A percentile compares a stretch with the other conserved stretches of the same genome.
phyloP scores from a whole-genome alignment of 2,888 invertebrate genomes.

The Galerucella calmariensis region DNA sequence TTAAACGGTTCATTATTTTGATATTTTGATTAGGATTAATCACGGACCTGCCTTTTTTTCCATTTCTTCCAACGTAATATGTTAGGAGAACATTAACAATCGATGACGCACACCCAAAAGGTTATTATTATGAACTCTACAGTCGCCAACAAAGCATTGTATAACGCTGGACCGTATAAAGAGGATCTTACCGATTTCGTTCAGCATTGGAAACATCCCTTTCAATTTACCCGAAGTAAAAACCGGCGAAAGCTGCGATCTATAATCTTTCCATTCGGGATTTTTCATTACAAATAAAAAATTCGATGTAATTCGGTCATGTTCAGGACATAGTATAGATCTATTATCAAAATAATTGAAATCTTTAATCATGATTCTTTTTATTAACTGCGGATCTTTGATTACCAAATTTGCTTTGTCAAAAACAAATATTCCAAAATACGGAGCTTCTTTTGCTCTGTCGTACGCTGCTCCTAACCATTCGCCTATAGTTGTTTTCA shows the following conservation, averaged over 20 bases:
- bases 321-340: slow-evolving; percentile 57
- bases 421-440: slow-evolving; percentile 48
- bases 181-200: slow-evolving; percentile 50
- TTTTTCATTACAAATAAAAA: slow-evolving; percentile 65
- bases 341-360: slow-evolving; percentile 65
- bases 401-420: slow-evolving; percentile 66
- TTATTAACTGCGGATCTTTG: slow-evolving; percentile 65
- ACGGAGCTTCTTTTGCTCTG: slow-evolving; percentile 38
- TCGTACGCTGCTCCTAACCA: slow-evolving; percentile 37
- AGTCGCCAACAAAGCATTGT: slow-evolving; percentile 44
- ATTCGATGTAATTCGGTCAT: slow-evolving; percentile 63
- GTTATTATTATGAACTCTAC: no score
- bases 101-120: no score
- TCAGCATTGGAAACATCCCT: slow-evolving; percentile 66
- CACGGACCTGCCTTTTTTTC: no score
- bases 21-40: no score
- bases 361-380: slow-evolving; percentile 65
- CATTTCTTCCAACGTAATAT: no score
- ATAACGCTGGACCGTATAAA: not conserved
- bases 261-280: slow-evolving; percentile 67
- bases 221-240: slow-evolving; percentile 70
- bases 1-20: no score
- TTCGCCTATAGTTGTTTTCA: slow-evolving; percentile 41
- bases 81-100: no score
- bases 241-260: slow-evolving; percentile 68